Conservation (phyloP, 2,113 vertebrate species). For the Pseudolaguvia tuberculata region DNA sequence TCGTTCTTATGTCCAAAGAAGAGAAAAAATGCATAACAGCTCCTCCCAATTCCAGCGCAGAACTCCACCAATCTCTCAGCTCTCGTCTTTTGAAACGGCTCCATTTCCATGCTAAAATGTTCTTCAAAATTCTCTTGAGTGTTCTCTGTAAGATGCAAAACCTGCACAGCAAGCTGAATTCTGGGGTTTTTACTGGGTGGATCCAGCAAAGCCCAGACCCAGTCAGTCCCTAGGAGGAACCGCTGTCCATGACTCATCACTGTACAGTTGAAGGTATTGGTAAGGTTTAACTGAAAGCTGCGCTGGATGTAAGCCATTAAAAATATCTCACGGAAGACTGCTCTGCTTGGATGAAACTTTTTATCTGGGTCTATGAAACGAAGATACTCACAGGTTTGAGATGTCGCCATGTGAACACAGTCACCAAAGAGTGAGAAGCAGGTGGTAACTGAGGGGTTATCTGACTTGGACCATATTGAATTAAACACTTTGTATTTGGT, state of each 20-base stretch:
- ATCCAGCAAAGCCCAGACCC: conserved; percentile 70
- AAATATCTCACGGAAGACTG: conserved; percentile 64
- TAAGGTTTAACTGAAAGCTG: conserved; percentile 59
- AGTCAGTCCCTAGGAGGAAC: conserved; percentile 68
- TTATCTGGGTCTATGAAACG: conserved; percentile 64
- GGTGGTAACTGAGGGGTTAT: conserved; percentile 36
- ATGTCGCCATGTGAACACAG: conserved; percentile 57
- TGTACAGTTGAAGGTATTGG: conserved; percentile 63
- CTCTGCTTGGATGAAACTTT: conserved; percentile 56
- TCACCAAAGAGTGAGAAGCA: conserved; percentile 59
- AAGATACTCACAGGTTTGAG: conserved; percentile 66
- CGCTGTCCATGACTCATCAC: conserved; percentile 66
- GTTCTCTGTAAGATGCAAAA: conserved; percentile 54
- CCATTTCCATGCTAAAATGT: conserved; percentile 44
- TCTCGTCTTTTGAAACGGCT: conserved; percentile 50
- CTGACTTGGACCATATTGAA: conserved; percentile 46
- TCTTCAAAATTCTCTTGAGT: conserved; percentile 15
- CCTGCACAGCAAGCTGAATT: conserved; percentile 66
- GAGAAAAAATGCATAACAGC: conserved; percentile 71
- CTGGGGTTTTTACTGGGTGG: conserved; percentile 60
- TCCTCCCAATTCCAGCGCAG: conserved; percentile 65
- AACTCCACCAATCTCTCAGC: conserved; percentile 65
- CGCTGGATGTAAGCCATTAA: conserved; percentile 68
- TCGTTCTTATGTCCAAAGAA: conserved; percentile 64
- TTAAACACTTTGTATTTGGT: conserved; percentile 53